These are phyloP conservation scores for Phyllopteryx taeniolatus DNA, from an alignment of 2,113 vertebrate species.

Conservation along the genomic window DNA sequence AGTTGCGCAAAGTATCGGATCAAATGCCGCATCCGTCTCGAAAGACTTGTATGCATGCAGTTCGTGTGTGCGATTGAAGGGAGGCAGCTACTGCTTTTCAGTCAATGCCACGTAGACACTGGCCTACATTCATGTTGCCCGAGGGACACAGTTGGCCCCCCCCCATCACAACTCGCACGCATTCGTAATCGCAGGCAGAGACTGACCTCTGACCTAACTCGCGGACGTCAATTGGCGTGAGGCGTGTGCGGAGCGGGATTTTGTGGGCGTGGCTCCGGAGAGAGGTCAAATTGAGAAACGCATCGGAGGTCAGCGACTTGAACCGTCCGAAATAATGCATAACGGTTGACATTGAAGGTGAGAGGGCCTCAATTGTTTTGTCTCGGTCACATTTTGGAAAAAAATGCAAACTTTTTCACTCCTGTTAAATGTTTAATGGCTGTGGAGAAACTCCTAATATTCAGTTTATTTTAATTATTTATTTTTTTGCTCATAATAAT, in stretches of 20 bases:
- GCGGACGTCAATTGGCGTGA: slow-evolving; percentile 13
- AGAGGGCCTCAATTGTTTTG: too few species aligned
- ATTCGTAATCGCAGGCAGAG: not conserved
- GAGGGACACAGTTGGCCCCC: slow-evolving; percentile 41
- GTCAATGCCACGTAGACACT: slow-evolving; percentile 54
- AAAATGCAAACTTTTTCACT: too few species aligned
- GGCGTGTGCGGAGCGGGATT: not conserved
- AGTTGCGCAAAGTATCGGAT: not conserved
- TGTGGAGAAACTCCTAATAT: too few species aligned
- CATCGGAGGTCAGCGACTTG: not conserved
- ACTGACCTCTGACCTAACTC: not conserved
- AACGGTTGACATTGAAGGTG: too few species aligned
- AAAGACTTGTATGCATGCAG: not conserved
- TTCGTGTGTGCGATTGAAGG: slow-evolving; percentile 7
- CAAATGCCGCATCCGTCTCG: not conserved
- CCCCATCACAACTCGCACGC: not conserved
- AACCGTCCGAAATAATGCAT: too few species aligned
- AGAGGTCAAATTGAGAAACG: not conserved
- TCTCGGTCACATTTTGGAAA: too few species aligned
- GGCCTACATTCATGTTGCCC: slow-evolving; percentile 70
- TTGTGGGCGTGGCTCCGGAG: not conserved
- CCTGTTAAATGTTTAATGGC: too few species aligned
- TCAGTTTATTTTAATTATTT: too few species aligned
- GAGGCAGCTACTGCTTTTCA: slow-evolving; percentile 22
- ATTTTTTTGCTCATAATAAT: too few species aligned